Conservation (phyloP, 64 coral and sea anemone species). For the Montipora efflorescens region DNA sequence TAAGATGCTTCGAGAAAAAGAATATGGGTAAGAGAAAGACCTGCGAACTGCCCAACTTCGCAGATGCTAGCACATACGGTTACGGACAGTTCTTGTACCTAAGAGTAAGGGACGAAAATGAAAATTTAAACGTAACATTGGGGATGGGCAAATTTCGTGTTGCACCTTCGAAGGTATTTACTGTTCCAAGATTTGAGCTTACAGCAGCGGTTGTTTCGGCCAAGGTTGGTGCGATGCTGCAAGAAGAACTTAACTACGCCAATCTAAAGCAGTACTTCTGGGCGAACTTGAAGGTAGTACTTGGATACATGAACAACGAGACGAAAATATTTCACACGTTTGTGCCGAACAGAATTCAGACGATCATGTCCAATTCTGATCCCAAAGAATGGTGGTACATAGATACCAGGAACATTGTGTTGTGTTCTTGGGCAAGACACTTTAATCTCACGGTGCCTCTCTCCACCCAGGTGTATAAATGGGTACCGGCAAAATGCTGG, state of each 20-base stretch:
- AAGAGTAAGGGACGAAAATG: slow-evolving; percentile 7
- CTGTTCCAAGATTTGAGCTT: too few relatives aligned
- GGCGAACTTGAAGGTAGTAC: not conserved
- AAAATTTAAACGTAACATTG: not conserved
- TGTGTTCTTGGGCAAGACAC: too few relatives aligned
- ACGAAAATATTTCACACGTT: slow-evolving; percentile 16
- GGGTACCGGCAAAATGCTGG: too few relatives aligned
- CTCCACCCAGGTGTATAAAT: too few relatives aligned
- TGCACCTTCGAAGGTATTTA: too few relatives aligned
- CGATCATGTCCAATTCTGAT: slow-evolving; percentile 3
- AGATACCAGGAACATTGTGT: not conserved
- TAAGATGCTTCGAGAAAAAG: slow-evolving; percentile 24
- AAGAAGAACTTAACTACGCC: not conserved
- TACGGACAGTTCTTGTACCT: slow-evolving; percentile 28
- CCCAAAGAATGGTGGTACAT: slow-evolving; percentile 45
- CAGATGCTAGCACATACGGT: slow-evolving; percentile 1
- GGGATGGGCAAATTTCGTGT: not conserved
- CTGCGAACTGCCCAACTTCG: slow-evolving; percentile 12
- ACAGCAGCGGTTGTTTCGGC: not conserved
- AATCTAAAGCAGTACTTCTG: not conserved
- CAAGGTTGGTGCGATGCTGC: not conserved
- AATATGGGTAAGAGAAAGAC: not conserved
- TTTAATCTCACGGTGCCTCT: too few relatives aligned
- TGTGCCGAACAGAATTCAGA: slow-evolving; percentile 49
- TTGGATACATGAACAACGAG: slow-evolving; percentile 3